Base-by-base conservation (phyloP, 2,797 vertebrate genomes). In the Channa striata region DNA sequence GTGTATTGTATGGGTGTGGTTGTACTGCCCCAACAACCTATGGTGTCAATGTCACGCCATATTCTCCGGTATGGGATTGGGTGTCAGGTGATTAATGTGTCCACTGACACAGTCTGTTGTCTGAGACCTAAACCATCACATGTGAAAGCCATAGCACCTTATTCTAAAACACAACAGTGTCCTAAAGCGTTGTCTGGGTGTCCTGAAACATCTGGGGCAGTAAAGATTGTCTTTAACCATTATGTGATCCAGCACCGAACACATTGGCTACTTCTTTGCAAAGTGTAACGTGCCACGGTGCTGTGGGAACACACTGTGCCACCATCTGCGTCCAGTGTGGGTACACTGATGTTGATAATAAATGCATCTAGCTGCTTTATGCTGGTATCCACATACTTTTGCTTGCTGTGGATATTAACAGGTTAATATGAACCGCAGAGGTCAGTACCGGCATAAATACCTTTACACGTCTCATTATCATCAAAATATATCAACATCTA, bases 21-120 rank as follows among this genome's bases (percentile, higher is more conserved):
- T 71, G 54, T 34, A n/a, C 9, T 58, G 5, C 36, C 17, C 12
- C 33, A 20, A 40, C 17, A 51, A 44, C 21, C 25, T 19, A 5
- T 0, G 23, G 78, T 84, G 74, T 85, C 79, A 30, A 7, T 85
- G 43, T 77, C 80, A 73, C 37, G 21, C 57, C 64, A 46, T 72
- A 51, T 76, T 74, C 62, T 70, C 49, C 42, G 25, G 51, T 13
- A 23, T 20, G 60, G 72, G 87, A 64, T 82, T 82, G 59, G 52
- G 71, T 86, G 68, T 85, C 79, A 48, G 23, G 20, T 70, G 71
- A 77, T 74, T 36, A 63, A 81, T 78, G 21, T 44, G 46, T 19
- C 13, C 71, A 14, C 17, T 75, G 68, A 60, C 51, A 46, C 33
- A 13, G 12, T 65, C 59, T 40, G 47, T 57, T 61, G 20, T 63